Evolutionary conservation across 2,888 invertebrate genomes (phyloP), one percentile per base, ranked within the genome.

Genomic region (Ophion costatus): DNA sequence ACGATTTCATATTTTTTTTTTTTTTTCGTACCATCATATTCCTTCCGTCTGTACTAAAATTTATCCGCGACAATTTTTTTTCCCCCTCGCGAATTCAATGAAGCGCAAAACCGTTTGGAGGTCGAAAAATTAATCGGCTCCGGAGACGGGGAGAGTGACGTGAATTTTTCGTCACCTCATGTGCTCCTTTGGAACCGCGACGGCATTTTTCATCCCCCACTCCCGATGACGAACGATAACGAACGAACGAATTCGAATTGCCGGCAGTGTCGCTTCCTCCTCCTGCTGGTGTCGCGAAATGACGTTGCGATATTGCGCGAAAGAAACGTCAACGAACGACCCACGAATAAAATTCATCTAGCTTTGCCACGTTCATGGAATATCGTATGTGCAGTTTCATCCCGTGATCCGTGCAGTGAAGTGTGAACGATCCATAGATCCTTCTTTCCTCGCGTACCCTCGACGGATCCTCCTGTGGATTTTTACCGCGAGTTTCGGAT

Each of bases 221-320:
- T 38, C 61, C 63, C 80, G 45, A 80, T 74, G 73, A 80, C 80
- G 78, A 77, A 77, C 83, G 79, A 80, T 80, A 78, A 81, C 83
- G 85, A 87, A 87, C 86, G 86, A 87, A 87, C 87, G 85, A 87
- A 79, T 64, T 77, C 38, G 81, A 33, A 78, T 74, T 80, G 1
- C 57, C 57, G 42, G 71, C 24, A 38, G 75, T 82, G 63, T 14
- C 51, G 38, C 69, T 69, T 10, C 42, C 61, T 77, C 69, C 63
- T 56, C 69, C 51, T 14, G 51, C 51, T 51, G 51, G 14, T 59
- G 33, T 74, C 51, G 59, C 79, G 83, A 81, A 83, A 87, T 87
- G 86, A 87, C 78, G 85, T 70, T 80, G 57, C 80, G 59, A 73
- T 51, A 66, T 59, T 63, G 81, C 64, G 83, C 59, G 76, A 85